Conservation (phyloP, 2,797 vertebrate genomes). For the Chromobotia macracanthus region DNA sequence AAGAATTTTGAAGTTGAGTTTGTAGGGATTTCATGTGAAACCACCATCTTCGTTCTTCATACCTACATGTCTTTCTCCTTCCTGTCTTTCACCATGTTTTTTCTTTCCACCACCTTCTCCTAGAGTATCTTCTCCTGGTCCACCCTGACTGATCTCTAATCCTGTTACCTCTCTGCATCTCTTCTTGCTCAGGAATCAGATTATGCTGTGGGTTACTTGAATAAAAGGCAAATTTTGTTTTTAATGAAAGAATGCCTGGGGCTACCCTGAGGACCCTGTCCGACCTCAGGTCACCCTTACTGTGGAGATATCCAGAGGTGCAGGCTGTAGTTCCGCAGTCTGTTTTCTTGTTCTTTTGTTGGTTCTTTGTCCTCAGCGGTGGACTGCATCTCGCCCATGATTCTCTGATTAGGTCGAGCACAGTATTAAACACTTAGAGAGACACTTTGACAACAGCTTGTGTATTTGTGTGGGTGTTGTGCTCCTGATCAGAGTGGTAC, state of each 20-base stretch:
- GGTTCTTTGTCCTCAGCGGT: conserved; percentile 22
- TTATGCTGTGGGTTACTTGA: conserved; percentile 42
- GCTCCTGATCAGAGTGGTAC: background rate
- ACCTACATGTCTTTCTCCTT: background rate
- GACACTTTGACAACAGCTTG: conserved; percentile 31
- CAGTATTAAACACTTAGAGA: conserved; percentile 17
- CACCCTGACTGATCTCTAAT: conserved; percentile 68
- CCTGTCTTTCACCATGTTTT: conserved; percentile 17
- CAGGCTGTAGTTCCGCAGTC: conserved; percentile 28
- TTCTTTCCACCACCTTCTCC: conserved; percentile 58
- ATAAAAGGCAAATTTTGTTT: background rate
- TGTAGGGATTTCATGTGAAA: conserved; percentile 21
- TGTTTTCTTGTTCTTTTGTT: conserved; percentile 42
- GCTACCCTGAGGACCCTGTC: conserved; percentile 52
- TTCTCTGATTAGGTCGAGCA: conserved; percentile 43
- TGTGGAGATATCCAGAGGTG: conserved; percentile 7
- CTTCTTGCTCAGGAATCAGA: conserved; percentile 56
- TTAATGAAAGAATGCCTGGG: conserved; percentile 62
- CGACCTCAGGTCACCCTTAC: conserved; percentile 48
- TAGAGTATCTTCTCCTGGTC: conserved; percentile 65
- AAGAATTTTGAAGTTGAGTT: no score
- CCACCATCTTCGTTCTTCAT: conserved; percentile 14
- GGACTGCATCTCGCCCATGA: conserved; percentile 6
- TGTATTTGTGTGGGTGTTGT: conserved; percentile 10
- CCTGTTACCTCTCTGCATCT: conserved; percentile 41